A percentile compares a stretch with the other conserved stretches of the same genome.
These are phyloP conservation scores for Diachasmimorpha longicaudata DNA, from an alignment of 1,140 invertebrate genomes.

Conservation along the genomic window DNA sequence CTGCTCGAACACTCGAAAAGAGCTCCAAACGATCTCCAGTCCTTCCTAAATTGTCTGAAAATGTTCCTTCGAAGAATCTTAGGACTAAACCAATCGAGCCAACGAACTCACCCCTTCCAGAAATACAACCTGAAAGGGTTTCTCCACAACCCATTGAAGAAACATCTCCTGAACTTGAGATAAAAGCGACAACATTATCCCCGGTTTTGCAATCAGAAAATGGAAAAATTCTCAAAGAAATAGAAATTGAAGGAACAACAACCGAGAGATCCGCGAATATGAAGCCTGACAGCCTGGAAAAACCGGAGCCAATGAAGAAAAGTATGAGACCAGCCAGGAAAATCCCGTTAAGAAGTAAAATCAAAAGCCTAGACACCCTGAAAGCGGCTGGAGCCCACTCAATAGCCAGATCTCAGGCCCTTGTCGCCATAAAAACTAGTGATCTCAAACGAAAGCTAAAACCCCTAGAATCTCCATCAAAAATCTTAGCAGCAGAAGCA, in stretches of 20 bases:
- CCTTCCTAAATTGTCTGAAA: neutral
- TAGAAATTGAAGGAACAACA: neutral
- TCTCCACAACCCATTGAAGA: no score
- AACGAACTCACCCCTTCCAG: neutral
- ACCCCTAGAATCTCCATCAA: neutral
- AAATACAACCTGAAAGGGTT: neutral
- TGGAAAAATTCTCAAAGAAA: neutral
- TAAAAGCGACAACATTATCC: no score
- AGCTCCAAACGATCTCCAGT: neutral
- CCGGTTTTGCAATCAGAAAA: no score
- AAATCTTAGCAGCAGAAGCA: neutral
- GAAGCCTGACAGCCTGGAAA: neutral
- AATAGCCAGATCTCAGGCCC: conserved; percentile 24
- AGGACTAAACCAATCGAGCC: neutral
- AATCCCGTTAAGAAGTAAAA: neutral
- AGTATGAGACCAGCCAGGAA: neutral
- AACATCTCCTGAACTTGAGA: no score
- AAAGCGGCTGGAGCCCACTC: conserved; percentile 21
- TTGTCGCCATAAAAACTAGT: conserved; percentile 29
- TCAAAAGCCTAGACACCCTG: neutral
- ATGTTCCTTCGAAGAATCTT: neutral
- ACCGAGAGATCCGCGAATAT: neutral
- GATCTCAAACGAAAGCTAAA: conserved; percentile 24
- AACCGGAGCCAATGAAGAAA: neutral
- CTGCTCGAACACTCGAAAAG: neutral